A percentile compares a stretch with the other conserved stretches of the same genome.
phyloP scores from a whole-genome alignment of 2,888 invertebrate genomes.

The Hedya salicella region DNA sequence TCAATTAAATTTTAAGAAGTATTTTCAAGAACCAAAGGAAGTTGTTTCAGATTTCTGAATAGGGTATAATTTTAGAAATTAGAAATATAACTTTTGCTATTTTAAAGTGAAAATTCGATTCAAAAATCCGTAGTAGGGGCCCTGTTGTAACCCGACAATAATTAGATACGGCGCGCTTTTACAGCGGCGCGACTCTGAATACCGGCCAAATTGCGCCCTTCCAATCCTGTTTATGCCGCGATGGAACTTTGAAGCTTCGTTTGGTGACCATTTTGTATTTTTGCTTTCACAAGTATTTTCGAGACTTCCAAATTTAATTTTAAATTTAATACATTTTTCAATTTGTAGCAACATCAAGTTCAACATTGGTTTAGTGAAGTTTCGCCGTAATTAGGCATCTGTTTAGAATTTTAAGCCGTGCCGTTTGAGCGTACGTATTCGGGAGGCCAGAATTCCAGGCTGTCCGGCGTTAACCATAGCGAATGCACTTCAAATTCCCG shows the following conservation, averaged over 20 bases:
- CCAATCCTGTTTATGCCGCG: slow-evolving; percentile 77
- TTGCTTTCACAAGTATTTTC: slow-evolving; percentile 42
- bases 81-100: not conserved
- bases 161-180: slow-evolving; percentile 84
- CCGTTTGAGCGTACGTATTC: slow-evolving; percentile 44
- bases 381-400: slow-evolving; percentile 31
- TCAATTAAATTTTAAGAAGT: not conserved
- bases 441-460: slow-evolving; percentile 40
- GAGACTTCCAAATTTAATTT: slow-evolving; percentile 36
- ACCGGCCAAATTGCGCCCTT: slow-evolving; percentile 82
- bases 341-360: slow-evolving; percentile 24
- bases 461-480: slow-evolving; percentile 48
- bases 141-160: slow-evolving; percentile 75
- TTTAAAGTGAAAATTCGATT: slow-evolving; percentile 44
- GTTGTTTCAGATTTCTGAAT: not conserved
- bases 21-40: not conserved
- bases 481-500: slow-evolving; percentile 60
- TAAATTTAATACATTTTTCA: slow-evolving; percentile 38
- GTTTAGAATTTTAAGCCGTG: slow-evolving; percentile 46
- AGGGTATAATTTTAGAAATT: not conserved
- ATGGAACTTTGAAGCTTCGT: slow-evolving; percentile 67
- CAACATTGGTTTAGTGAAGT: slow-evolving; percentile 16
- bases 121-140: slow-evolving; percentile 61
- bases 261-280: slow-evolving; percentile 60
- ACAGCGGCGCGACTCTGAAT: slow-evolving; percentile 80